Evolutionary conservation across 2,888 invertebrate species (phyloP).

Genomic region (Griposia aprilina): DNA sequence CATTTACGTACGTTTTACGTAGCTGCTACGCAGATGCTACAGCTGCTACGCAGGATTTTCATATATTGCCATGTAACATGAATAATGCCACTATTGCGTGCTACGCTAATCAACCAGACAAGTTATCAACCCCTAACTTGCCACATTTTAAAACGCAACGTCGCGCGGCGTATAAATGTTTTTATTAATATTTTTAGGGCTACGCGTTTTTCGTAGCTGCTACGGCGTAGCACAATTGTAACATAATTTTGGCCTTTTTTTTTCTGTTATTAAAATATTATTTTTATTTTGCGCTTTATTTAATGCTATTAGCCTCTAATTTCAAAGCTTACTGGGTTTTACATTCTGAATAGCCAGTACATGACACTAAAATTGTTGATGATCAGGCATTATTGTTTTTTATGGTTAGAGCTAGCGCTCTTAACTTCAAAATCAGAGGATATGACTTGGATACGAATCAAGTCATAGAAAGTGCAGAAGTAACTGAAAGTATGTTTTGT

Average conservation of each 20-base stretch:
- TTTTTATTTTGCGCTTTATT: not conserved
- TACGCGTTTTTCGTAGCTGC: slow-evolving; percentile 41
- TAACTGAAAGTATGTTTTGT: not conserved
- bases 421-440: not conserved
- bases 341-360: not conserved
- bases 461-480: not conserved
- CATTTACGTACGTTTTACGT: slow-evolving; percentile 17
- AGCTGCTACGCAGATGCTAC: slow-evolving; percentile 49
- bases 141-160: not conserved
- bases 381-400: not conserved
- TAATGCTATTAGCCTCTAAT: not conserved
- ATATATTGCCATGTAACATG: not conserved
- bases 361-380: not conserved
- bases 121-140: slow-evolving; percentile 1
- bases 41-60: slow-evolving; percentile 27
- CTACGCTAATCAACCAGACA: not conserved
- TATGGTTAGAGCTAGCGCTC: no score
- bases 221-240: slow-evolving; percentile 37
- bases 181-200: not conserved
- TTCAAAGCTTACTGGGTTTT: not conserved
- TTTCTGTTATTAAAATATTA: no score
- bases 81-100: not conserved
- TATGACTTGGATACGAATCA: not conserved
- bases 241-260: not conserved
- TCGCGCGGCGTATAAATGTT: no score